Base-by-base conservation (phyloP, 2,888 invertebrate species). In the Trilocha varians region DNA sequence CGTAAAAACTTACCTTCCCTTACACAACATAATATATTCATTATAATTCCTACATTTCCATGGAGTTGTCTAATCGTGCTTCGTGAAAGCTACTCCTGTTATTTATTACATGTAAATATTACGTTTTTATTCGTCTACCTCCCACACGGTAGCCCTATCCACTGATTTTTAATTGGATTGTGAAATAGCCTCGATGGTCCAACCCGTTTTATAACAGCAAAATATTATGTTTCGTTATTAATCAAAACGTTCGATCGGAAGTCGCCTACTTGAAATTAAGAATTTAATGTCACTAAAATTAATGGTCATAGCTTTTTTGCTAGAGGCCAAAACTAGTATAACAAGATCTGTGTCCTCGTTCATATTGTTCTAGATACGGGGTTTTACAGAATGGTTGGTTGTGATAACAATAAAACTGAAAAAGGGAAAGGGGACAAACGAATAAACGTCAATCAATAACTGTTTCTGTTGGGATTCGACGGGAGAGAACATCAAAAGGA, bases 391-490 rank as follows among this genome's bases (percentile, higher is more conserved):
- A 34, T 36, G 32, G 38, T 41, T 39, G 41, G 39, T 47, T 16
- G 16, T 42, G 14, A 39, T 44, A 39, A 47, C 46, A 53, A 52
- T 50, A 50, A 49, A 44, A 48, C 40, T 50, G 40, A 46, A 45
- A n/a, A 52, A 40, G 40, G 41, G 39, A 49, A 49, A 35, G 50
- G 49, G 48, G 45, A 45, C 47, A 50, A 53, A 51, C 49, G 49
- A 52, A 63, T 56, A 55, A 56, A 58, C 39, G 52, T 55, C 53
- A 56, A 38, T 46, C 50, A 43, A 42, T 41, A 40, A 32, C 16
- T 17, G 40, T 45, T 43, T 16, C 32, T 17, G 34, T 39, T 41
- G 15, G 13, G 35, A 36, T 32, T 33, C 39, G 37, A 34, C 41
- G 40, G 33, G 38, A 36, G 9, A 32, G 33, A 44, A 43, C 42